These are phyloP conservation scores for Anthopleura sola DNA, from an alignment of 64 coral and sea anemone species.

Conservation along the genomic window DNA sequence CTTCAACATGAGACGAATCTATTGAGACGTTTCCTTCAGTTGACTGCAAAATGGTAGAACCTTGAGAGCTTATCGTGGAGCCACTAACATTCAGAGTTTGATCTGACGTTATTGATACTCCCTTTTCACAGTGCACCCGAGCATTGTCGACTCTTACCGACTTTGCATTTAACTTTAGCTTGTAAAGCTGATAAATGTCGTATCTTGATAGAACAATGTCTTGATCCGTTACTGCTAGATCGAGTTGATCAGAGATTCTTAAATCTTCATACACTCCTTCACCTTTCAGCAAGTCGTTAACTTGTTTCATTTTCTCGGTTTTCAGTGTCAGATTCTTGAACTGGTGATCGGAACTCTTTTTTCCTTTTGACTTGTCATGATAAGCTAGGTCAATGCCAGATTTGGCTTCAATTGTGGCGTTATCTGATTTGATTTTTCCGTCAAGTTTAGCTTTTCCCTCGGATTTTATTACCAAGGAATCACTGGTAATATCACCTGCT, in stretches of 20 bases:
- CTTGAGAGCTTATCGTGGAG: slow-evolving; percentile 27
- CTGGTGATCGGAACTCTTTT: slow-evolving; percentile 29
- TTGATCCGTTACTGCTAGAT: slow-evolving; percentile 43
- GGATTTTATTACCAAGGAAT: slow-evolving; percentile 36
- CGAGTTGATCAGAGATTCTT: slow-evolving; percentile 49
- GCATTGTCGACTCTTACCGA: slow-evolving; percentile 43
- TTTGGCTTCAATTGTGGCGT: slow-evolving; percentile 31
- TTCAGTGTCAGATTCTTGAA: slow-evolving; percentile 43
- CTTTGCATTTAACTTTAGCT: slow-evolving; percentile 33
- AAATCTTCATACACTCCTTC: slow-evolving; percentile 52
- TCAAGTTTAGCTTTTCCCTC: slow-evolving; percentile 28
- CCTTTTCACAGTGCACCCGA: slow-evolving; percentile 20
- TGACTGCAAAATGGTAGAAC: slow-evolving; percentile 15
- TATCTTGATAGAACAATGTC: slow-evolving; percentile 52
- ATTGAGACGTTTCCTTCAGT: slow-evolving; percentile 36
- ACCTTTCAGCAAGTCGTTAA: slow-evolving; percentile 44
- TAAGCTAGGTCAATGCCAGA: slow-evolving; percentile 40
- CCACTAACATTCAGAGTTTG: slow-evolving; percentile 10
- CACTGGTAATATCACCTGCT: slow-evolving; percentile 34
- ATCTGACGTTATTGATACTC: slow-evolving; percentile 49
- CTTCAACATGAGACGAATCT: slow-evolving; percentile 42
- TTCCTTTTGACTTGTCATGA: slow-evolving; percentile 33
- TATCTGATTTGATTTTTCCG: slow-evolving; percentile 47
- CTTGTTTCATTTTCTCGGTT: slow-evolving; percentile 45
- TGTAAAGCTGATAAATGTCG: slow-evolving; percentile 24